Evolutionary conservation across 92 coral and sea anemone species (phyloP), one percentile per base, ranked within the genome.

Genomic region (Anthopleura xanthogrammica): DNA sequence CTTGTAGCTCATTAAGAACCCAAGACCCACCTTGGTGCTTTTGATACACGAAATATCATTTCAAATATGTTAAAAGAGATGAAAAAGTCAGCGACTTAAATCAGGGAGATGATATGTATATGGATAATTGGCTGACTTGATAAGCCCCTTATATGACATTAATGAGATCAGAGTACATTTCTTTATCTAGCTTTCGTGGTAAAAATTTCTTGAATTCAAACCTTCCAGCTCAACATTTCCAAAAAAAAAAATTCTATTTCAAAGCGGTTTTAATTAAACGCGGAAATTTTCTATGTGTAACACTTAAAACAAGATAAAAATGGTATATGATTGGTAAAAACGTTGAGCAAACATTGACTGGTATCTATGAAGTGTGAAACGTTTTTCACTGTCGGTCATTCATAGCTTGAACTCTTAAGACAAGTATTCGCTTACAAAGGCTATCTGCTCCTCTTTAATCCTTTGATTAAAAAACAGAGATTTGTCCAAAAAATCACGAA

Each of bases 281-380:
- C 16, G 4, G 41, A 16, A 24, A 17, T 52, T 79, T 1, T 57
- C 36, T 41, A n/a, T 6, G 62, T 7, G 24, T 7, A 4, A 19
- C 2, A 14, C 54, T 55, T 16, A n/a, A 19, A 52, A 52, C 68
- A 54, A 16, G 42, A 12, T 6, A 36, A 11, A 42, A 20, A 48
- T 64, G 41, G 41, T 11, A 68, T 68, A 24, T 68, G 12, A 68
- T 62, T 29, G 76, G 64, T 54, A 20, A 64, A 60, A 40, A 76
- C 43, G 76, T 64, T 80, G 17, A 79, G 41, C 83, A 80, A 80
- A 64, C 75, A 79, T 79, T 68, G 60, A 70, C 82, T 36, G 52
- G 75, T 80, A 80, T 80, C 83, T 62, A 62, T 80, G 57, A 64
- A 19, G 83, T 80, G 83, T 43, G 56, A 80, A 80, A 48, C 83